Conservation (phyloP, 2,888 invertebrate species). For the Lasioglossum calceatum region DNA sequence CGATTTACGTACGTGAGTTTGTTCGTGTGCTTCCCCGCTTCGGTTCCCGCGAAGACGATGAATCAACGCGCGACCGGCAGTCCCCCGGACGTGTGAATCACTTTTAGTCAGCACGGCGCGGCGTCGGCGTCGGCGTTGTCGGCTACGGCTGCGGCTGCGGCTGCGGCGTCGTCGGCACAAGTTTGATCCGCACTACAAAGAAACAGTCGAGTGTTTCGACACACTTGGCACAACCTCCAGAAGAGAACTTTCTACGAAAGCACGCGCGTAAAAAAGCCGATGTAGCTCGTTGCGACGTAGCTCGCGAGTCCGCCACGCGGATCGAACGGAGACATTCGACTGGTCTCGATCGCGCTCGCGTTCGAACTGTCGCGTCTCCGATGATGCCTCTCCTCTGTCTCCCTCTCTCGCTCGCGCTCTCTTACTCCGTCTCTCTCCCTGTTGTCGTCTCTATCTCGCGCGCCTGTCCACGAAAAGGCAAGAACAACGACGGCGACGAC, state of each 20-base stretch:
- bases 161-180: conserved; percentile 16
- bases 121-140: neutral
- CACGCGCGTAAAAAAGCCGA: conserved; percentile 46
- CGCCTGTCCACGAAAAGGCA: conserved; percentile 1
- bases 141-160: neutral
- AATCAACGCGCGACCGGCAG: conserved; percentile 8
- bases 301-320: conserved; percentile 18
- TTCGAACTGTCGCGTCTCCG: conserved; percentile 12
- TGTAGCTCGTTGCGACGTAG: neutral
- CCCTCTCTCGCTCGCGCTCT: neutral
- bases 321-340: conserved; percentile 52
- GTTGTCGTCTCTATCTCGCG: neutral
- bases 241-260: conserved; percentile 53
- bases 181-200: conserved; percentile 35
- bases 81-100: conserved; percentile 39
- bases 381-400: conserved; percentile 11
- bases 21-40: neutral
- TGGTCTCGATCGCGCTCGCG: conserved; percentile 29
- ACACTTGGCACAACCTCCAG: conserved; percentile 53
- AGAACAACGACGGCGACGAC: neutral
- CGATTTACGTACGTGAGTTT: conserved; percentile 41
- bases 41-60: conserved; percentile 15
- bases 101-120: conserved; percentile 5
- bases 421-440: neutral
- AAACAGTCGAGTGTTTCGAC: conserved; percentile 33